Evolutionary conservation across 2,797 vertebrate species (phyloP).

Genomic region (Sebastes hopkinsi): DNA sequence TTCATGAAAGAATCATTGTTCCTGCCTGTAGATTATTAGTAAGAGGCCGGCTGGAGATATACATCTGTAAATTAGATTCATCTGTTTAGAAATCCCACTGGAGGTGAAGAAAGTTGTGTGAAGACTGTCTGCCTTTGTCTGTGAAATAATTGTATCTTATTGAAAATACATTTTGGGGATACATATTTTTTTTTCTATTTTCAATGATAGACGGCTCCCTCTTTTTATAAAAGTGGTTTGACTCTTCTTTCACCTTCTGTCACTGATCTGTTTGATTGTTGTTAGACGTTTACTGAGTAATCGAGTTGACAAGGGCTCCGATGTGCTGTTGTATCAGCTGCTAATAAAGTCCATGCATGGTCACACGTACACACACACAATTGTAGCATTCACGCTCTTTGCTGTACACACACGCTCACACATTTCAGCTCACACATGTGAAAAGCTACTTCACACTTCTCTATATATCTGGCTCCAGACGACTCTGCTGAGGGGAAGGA

Average conservation of each 20-base stretch:
- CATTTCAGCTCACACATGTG: slow-evolving; percentile 30
- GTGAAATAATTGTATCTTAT: too few relatives aligned
- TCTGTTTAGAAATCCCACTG: too few relatives aligned
- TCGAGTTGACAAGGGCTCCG: slow-evolving; percentile 30
- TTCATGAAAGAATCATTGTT: too few relatives aligned
- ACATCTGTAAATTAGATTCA: too few relatives aligned
- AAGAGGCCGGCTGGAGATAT: too few relatives aligned
- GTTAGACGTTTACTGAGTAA: not conserved
- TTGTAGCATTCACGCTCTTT: not conserved
- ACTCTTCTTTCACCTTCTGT: not conserved
- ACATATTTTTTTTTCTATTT: not conserved
- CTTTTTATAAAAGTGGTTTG: not conserved
- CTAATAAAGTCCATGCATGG: not conserved
- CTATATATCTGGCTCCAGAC: slow-evolving; percentile 12
- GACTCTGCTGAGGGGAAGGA: slow-evolving; percentile 52
- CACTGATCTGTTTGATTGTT: slow-evolving; percentile 9
- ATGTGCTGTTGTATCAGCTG: not conserved
- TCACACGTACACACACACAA: not conserved
- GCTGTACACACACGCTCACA: slow-evolving; percentile 19
- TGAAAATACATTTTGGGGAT: too few relatives aligned
- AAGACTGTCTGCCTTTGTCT: too few relatives aligned
- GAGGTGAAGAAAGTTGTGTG: too few relatives aligned
- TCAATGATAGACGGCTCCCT: not conserved
- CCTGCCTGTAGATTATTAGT: too few relatives aligned
- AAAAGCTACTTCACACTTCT: slow-evolving; percentile 62